Percentiles rank a stretch among this genome's conserved stretches.
phyloP scores from a whole-genome alignment of 1,140 invertebrate genomes.

The Drosophila leontia region DNA sequence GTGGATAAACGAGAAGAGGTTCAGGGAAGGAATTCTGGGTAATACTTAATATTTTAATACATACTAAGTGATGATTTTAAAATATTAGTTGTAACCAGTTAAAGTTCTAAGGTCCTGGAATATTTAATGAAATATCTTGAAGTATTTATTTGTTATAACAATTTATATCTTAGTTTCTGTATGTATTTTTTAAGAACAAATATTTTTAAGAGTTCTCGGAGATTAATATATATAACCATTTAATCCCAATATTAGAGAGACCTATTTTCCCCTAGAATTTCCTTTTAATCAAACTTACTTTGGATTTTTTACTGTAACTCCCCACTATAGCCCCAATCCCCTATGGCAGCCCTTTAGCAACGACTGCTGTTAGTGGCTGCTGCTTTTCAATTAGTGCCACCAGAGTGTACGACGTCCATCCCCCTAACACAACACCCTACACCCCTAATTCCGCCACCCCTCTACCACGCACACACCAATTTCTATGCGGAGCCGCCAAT shows the following conservation, averaged over 20 bases:
- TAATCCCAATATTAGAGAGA: accelerated
- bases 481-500: slow-evolving; percentile 34
- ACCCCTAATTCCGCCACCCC: slow-evolving; percentile 7
- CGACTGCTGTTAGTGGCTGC: slow-evolving; percentile 58
- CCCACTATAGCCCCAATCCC: neutral
- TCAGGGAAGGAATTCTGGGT: neutral
- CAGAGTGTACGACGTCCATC: slow-evolving; percentile 33
- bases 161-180: too few relatives aligned
- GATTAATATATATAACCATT: neutral
- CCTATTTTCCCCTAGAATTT: neutral
- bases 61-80: neutral
- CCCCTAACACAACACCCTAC: neutral
- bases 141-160: too few relatives aligned
- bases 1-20: slow-evolving; percentile 9
- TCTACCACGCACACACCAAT: slow-evolving; percentile 49
- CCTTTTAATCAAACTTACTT: slow-evolving; percentile 22
- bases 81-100: too few relatives aligned
- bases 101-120: too few relatives aligned
- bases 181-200: neutral
- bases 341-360: slow-evolving; percentile 13
- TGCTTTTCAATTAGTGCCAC: slow-evolving; percentile 81
- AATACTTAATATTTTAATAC: neutral
- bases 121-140: too few relatives aligned
- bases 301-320: slow-evolving; percentile 40
- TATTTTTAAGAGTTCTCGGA: neutral